Conservation (phyloP, 1,140 invertebrate species). For the Ptiloglossa arizonensis region DNA sequence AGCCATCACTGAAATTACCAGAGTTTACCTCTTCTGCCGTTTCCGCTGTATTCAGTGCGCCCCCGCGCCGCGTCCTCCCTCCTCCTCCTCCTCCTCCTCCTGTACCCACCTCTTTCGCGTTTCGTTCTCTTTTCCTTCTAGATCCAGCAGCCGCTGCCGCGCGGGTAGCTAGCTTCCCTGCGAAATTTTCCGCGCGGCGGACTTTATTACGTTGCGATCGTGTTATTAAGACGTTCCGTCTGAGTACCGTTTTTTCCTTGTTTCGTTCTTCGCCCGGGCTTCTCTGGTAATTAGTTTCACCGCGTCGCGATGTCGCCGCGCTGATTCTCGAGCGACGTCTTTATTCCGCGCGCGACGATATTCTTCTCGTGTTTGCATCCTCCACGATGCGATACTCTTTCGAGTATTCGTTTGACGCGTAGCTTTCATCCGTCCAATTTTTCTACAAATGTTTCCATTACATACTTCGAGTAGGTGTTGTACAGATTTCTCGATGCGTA, state of each 20-base stretch:
- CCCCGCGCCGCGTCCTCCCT: slow-evolving; percentile 18
- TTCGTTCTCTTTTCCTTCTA: slow-evolving; percentile 19
- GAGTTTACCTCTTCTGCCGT: slow-evolving; percentile 72
- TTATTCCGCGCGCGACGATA: background rate
- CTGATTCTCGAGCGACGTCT: background rate
- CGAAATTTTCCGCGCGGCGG: slow-evolving; percentile 17
- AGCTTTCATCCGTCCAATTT: no score
- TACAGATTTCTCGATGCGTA: no score
- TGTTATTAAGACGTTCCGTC: slow-evolving; percentile 58
- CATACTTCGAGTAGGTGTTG: no score
- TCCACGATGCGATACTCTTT: background rate
- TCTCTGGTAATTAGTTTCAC: slow-evolving; percentile 21
- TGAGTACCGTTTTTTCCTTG: slow-evolving; percentile 10
- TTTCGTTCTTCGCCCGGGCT: background rate
- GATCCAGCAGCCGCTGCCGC: slow-evolving; percentile 16
- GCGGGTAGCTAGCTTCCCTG: background rate
- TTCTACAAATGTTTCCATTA: no score
- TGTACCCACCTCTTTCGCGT: background rate
- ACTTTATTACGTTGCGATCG: slow-evolving; percentile 64
- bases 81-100: background rate
- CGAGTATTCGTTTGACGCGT: no score
- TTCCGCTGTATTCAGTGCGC: slow-evolving; percentile 63
- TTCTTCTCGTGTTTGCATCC: background rate
- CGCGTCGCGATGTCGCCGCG: background rate
- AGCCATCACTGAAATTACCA: slow-evolving; percentile 80